Percentiles rank a stretch among this genome's conserved stretches.
Conservation (phyloP, 1,140 invertebrate genomes). For the Formica exsecta region DNA sequence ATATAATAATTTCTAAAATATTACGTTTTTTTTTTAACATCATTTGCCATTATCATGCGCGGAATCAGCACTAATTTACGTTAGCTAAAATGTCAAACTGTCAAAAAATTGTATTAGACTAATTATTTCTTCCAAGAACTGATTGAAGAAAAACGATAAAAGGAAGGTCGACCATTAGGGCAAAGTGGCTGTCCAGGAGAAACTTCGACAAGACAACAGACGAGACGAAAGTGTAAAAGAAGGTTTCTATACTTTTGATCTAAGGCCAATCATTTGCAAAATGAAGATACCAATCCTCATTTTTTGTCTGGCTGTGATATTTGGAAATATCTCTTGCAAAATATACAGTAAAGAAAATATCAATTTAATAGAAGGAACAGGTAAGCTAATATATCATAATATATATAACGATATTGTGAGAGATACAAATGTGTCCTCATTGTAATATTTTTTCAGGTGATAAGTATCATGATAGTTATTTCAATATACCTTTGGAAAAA, state of each 20-base stretch:
- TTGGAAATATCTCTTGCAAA: not conserved
- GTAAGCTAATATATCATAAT: conserved; percentile 1
- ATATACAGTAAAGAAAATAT: not conserved
- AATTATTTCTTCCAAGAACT: conserved; percentile 24
- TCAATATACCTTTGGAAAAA: not conserved
- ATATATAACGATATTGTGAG: not conserved
- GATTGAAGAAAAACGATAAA: conserved; percentile 3
- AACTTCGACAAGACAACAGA: not conserved
- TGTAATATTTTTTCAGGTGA: conserved; percentile 5
- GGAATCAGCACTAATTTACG: not conserved
- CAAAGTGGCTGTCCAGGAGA: conserved; percentile 1
- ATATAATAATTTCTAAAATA: not conserved
- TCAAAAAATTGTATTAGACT: conserved; percentile 21
- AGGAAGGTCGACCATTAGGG: not conserved
- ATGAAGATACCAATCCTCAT: conserved; percentile 43
- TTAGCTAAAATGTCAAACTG: conserved; percentile 15
- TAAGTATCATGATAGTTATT: not conserved
- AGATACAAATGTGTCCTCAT: not conserved
- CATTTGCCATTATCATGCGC: conserved; percentile 12
- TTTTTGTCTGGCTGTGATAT: conserved; percentile 10
- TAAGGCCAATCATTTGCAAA: not conserved
- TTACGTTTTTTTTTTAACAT: not conserved
- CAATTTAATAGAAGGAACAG: not conserved
- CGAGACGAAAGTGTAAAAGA: not conserved
- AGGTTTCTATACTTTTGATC: not conserved